phyloP scores from a whole-genome alignment of 2,113 vertebrate species.

The Rallus limicola region DNA sequence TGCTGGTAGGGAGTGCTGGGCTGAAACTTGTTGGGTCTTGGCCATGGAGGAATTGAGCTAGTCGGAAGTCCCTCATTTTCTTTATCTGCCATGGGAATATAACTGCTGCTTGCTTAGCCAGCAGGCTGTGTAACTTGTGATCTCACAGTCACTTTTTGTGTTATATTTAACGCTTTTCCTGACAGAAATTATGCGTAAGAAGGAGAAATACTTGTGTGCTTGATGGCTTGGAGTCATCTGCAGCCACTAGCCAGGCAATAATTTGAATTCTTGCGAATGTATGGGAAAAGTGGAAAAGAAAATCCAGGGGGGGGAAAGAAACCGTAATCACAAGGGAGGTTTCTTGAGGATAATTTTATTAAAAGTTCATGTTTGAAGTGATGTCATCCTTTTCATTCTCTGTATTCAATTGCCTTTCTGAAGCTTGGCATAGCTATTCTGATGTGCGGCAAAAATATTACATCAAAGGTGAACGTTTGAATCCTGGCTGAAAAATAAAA shows the following conservation, averaged over 20 bases:
- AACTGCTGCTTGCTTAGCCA: not conserved
- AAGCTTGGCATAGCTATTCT: conserved; percentile 74
- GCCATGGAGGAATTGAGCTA: not conserved
- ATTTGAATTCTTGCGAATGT: conserved; percentile 11
- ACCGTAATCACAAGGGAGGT: conserved; percentile 33
- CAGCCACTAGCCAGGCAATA: not conserved
- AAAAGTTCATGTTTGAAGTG: conserved; percentile 75
- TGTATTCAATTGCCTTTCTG: conserved; percentile 74
- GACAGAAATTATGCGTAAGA: not conserved
- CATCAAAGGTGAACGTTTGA: conserved; percentile 75
- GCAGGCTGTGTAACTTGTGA: not conserved
- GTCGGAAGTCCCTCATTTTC: not conserved
- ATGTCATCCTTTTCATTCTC: conserved; percentile 71
- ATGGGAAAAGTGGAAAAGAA: not conserved
- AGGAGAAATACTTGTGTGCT: not conserved
- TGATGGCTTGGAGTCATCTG: conserved; percentile 20
- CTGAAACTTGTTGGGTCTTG: not conserved
- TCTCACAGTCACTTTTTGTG: not conserved
- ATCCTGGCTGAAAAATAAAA: conserved; percentile 54
- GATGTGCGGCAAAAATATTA: conserved; percentile 72
- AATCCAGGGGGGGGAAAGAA: not conserved
- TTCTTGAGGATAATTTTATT: conserved; percentile 63
- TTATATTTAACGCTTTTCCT: not conserved
- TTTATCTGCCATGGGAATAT: not conserved
- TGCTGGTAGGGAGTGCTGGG: not conserved